phyloP scores from a whole-genome alignment of 2,113 vertebrate species.

The Triplophysa dalaica region DNA sequence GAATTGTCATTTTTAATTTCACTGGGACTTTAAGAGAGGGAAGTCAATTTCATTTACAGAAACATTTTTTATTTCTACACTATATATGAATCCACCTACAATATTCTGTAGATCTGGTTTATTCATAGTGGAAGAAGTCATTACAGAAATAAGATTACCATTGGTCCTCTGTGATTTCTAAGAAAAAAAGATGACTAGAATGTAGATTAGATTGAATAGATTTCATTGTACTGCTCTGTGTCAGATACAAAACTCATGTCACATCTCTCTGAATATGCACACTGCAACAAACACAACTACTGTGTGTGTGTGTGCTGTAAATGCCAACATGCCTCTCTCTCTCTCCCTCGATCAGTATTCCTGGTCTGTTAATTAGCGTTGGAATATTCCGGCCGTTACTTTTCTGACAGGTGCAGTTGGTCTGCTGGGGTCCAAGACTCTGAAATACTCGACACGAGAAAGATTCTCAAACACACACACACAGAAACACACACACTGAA shows the following conservation, averaged over 20 bases:
- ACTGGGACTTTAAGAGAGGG: no score
- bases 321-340: conserved; percentile 84
- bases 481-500: conserved; percentile 62
- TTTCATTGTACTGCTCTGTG: conserved; percentile 1
- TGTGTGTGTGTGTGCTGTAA: conserved; percentile 36
- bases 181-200: conserved; percentile 40
- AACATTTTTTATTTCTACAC: background rate
- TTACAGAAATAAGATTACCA: no score
- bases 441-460: conserved; percentile 39
- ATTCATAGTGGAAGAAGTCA: no score
- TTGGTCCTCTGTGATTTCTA: conserved; percentile 43
- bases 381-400: conserved; percentile 89
- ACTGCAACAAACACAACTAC: conserved; percentile 23
- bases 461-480: conserved; percentile 35
- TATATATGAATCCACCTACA: background rate
- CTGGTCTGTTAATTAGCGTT: conserved; percentile 97
- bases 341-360: conserved; percentile 83
- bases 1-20: no score
- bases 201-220: background rate
- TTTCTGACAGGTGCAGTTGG: conserved; percentile 99
- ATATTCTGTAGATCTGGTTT: conserved; percentile 21
- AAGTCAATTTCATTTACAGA: no score
- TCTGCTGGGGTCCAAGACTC: conserved; percentile 88
- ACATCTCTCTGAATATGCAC: background rate
- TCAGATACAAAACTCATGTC: background rate